Conservation (phyloP, 2,888 invertebrate species). For the Andrena flavipes region DNA sequence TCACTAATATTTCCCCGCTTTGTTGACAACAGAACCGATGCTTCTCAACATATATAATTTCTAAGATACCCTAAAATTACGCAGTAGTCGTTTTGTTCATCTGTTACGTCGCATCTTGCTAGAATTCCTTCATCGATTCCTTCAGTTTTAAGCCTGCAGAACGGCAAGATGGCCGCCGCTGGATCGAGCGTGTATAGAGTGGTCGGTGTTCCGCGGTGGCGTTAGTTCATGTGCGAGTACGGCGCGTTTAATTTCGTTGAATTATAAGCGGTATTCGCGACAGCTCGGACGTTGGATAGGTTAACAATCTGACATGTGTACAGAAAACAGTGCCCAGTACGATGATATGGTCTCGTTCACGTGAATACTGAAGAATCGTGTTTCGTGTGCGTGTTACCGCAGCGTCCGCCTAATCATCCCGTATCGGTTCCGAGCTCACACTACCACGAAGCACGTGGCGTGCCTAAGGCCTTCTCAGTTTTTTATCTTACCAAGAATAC, state of each 20-base stretch:
- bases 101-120: background rate
- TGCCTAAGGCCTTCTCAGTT: slow-evolving; percentile 1
- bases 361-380: slow-evolving; percentile 29
- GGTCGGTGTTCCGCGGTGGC: slow-evolving; percentile 54
- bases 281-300: slow-evolving; percentile 37
- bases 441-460: slow-evolving; percentile 56
- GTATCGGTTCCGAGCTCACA: slow-evolving; percentile 20
- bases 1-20: no score
- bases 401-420: slow-evolving; percentile 18
- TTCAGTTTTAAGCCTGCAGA: slow-evolving; percentile 47
- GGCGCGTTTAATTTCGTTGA: slow-evolving; percentile 44
- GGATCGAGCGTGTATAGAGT: slow-evolving; percentile 58
- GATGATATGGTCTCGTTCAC: slow-evolving; percentile 24
- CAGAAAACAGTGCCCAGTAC: slow-evolving; percentile 16
- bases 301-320: slow-evolving; percentile 52
- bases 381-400: slow-evolving; percentile 26
- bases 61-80: background rate
- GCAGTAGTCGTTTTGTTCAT: background rate
- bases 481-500: slow-evolving; percentile 23
- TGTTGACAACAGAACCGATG: background rate
- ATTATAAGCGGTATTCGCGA: slow-evolving; percentile 37
- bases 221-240: slow-evolving; percentile 55
- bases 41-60: background rate
- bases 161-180: slow-evolving; percentile 68
- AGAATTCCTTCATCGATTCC: slow-evolving; percentile 45